Conservation (phyloP, 2,797 vertebrate genomes). For the Anguilla obscura region DNA sequence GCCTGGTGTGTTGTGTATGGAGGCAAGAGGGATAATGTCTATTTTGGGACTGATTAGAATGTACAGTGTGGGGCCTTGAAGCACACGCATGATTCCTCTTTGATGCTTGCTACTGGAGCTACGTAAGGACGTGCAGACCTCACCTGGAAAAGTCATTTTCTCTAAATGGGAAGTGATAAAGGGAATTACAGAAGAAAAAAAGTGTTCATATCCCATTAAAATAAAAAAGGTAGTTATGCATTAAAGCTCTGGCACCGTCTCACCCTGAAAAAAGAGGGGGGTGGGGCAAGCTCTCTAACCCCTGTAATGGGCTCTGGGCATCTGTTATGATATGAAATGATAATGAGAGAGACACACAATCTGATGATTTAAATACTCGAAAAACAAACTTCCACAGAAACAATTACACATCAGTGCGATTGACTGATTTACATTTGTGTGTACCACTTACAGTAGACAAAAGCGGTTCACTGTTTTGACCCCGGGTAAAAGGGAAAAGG, state of each 20-base stretch:
- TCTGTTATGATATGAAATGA: conserved; percentile 20
- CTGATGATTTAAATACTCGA: conserved; percentile 25
- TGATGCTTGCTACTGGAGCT: neutral
- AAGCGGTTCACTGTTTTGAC: conserved; percentile 25
- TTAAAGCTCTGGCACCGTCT: neutral
- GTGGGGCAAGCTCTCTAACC: neutral
- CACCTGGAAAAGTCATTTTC: conserved; percentile 8
- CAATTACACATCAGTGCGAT: conserved; percentile 14
- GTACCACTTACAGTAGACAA: conserved; percentile 24
- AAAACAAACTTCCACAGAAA: conserved; percentile 28
- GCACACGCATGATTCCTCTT: neutral
- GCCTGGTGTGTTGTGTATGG: neutral
- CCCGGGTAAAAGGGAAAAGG: conserved; percentile 5
- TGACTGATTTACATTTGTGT: conserved; percentile 24
- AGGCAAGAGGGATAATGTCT: neutral
- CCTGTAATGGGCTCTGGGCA: conserved; percentile 21
- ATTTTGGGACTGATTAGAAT: neutral
- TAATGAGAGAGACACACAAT: conserved; percentile 17
- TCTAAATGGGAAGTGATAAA: conserved; percentile 8
- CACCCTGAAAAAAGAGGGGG: neutral
- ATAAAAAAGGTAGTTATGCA: conserved; percentile 16
- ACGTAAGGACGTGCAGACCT: neutral
- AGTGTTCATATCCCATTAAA: conserved; percentile 26
- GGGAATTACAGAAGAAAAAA: conserved; percentile 12
- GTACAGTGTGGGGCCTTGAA: neutral